A percentile compares a stretch with the other conserved stretches of the same genome.
These are phyloP conservation scores for Teleogryllus oceanicus DNA, from an alignment of 2,888 invertebrate genomes.

Conservation along the genomic window DNA sequence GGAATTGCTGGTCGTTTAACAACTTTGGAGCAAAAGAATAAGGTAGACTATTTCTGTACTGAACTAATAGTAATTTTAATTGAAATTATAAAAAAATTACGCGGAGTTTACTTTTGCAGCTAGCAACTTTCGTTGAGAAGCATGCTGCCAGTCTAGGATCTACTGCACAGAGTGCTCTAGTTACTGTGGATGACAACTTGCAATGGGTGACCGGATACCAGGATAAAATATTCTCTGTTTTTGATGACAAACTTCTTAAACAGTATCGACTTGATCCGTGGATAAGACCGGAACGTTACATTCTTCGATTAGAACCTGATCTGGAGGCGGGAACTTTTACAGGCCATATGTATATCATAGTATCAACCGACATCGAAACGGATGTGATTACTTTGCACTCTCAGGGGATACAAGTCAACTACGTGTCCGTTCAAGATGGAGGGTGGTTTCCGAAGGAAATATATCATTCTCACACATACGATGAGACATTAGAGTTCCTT, in stretches of 20 bases:
- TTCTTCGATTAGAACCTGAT: background rate
- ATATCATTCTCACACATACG: background rate
- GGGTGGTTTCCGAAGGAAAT: background rate
- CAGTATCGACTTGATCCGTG: background rate
- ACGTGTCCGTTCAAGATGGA: background rate
- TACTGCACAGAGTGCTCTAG: background rate
- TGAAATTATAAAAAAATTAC: background rate
- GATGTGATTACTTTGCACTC: background rate
- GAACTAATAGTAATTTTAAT: no score
- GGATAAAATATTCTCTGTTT: background rate
- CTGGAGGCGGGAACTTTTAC: background rate
- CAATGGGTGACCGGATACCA: background rate
- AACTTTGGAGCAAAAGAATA: conserved; percentile 40
- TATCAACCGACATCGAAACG: background rate
- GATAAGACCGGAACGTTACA: background rate
- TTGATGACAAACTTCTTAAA: background rate
- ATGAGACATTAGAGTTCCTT: background rate
- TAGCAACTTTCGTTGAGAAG: background rate
- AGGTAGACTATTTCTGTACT: conserved; percentile 37
- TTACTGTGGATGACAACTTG: background rate
- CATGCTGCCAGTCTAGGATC: background rate
- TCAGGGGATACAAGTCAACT: background rate
- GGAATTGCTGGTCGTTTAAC: conserved; percentile 44
- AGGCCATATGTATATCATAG: background rate
- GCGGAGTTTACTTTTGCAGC: background rate